Evolutionary conservation across 30 jellyfish, hydroid and myxozoan genomes (phyloP), one percentile per base, ranked within the genome.

Genomic region (Chironex yamaguchii): DNA sequence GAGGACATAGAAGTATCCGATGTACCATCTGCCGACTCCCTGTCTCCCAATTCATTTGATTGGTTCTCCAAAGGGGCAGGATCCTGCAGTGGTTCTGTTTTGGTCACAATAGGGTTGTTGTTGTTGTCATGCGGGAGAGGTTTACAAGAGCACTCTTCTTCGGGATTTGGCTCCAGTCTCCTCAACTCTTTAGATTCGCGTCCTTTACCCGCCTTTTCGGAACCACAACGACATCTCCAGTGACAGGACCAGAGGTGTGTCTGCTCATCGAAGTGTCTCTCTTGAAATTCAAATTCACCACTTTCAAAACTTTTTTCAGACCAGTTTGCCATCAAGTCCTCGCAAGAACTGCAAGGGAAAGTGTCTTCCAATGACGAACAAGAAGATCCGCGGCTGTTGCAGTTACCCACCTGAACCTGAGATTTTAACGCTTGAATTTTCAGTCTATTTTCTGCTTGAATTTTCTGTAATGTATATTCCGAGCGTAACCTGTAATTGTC

Each of bases 211-310:
- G 24, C 31, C 12, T 9, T 24, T 24, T 58, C 73, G 22, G 95
- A 85, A 34, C 95, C 75, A 87, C 98, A 93, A 73, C 88, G 83
- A 63, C 98, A 93, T 71, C 94, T 87, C 75, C 88, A 67, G 48
- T 86, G 95, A 36, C 89, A 87, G 13, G 97, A 89, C 98, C 98
- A 93, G 6, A 93, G 78, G 34, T 93, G 98, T 1, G 96, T 50
- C 52, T 88, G 87, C 11, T 78, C 92, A n/a, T 54, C 82, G 66
- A 72, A 20, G 14, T 52, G 89, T 35, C 81, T 85, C 42, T 82
- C 76, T 30, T 52, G 76, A 31, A 86, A 64, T 26, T 71, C 35
- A 69, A 72, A 49, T 17, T 21, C 71, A 22, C 91, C 52, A n/a
- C 96, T 42, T 35, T 72, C 87, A 78, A 88, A 76, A 65, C 74